Evolutionary conservation across 2,113 vertebrate genomes (phyloP).

Genomic region (Saguinus imperator): DNA sequence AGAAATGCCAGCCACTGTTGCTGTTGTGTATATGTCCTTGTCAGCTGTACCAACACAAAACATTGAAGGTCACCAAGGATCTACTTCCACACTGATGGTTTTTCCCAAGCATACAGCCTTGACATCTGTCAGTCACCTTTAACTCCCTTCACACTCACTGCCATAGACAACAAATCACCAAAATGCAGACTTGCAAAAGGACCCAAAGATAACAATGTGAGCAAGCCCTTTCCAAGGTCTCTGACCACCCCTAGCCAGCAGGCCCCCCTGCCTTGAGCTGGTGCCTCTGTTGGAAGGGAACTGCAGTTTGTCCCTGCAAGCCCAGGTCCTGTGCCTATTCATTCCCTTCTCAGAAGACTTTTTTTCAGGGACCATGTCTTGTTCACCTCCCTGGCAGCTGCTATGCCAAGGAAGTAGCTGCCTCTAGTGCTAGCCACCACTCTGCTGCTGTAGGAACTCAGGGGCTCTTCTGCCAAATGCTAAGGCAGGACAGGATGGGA

Average conservation of each 20-base stretch:
- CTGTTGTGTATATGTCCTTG: rapidly evolving
- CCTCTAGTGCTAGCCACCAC: neutral
- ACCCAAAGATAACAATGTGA: neutral
- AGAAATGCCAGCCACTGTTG: neutral
- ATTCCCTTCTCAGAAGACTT: neutral
- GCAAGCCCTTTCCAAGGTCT: neutral
- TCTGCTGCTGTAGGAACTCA: neutral
- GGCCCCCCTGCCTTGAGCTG: neutral
- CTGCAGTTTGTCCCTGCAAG: neutral
- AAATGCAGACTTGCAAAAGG: neutral
- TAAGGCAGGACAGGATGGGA: neutral
- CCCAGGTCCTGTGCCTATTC: too few relatives aligned
- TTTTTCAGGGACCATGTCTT: neutral
- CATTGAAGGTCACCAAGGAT: neutral
- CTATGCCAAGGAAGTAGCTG: neutral
- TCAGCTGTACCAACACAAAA: neutral
- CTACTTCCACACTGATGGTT: rapidly evolving
- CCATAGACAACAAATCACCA: neutral
- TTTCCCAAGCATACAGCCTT: neutral
- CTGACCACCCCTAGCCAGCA: neutral
- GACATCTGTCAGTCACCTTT: neutral
- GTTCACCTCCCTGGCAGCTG: neutral
- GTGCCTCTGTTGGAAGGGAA: neutral
- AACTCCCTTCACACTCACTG: neutral
- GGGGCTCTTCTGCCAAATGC: neutral